Base-by-base conservation (phyloP, 2,797 vertebrate genomes). In the Sibirionetta formosa region DNA sequence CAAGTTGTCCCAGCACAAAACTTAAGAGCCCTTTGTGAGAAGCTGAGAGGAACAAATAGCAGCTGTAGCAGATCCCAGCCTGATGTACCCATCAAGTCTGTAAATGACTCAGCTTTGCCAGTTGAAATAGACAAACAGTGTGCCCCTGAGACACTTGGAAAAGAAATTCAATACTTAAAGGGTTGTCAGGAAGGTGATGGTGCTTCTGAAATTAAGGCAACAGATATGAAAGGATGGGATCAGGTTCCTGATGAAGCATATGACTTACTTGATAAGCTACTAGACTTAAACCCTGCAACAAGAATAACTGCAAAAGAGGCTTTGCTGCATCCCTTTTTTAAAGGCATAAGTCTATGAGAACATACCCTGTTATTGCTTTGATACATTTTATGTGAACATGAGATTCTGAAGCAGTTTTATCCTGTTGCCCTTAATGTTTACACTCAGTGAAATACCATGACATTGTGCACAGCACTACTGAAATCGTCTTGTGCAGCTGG, bases 201-300 rank as follows among this genome's bases (percentile, higher is more conserved):
- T 72, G 82, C 82, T 61, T 86, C 85, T 44, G 89, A 94, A 82
- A 35, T 36, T 7, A 72, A 57, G 44, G 50, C 73, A 51, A 31
- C 88, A 46, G 96, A 93, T 63, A 53, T 64, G 40, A 96, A 98
- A 94, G 99, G 99, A 65, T 99, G 99, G 99, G 98, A 98, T 96
- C 91, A 77, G 9, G 99, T 99, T 81, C 99, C 99, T 4, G 98
- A 99, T 80, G 98, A 99, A 82, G 99, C 99, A 20, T 99, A 99
- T 29, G 97, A 99, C 91, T 98, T 99, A 38, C 98, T 99, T 85
- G 99, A 99, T 97, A 98, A 97, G 95, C 98, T 99, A 65, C 97
- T 99, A 75, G 99, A 99, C 96, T 97, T 99, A 94, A 99, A 99
- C 96, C 99, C 99, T 27, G 98, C 97, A 68, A 99, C 98, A 70